These are phyloP conservation scores for Lucilia sericata DNA, from an alignment of 1,140 invertebrate species.

Conservation along the genomic window DNA sequence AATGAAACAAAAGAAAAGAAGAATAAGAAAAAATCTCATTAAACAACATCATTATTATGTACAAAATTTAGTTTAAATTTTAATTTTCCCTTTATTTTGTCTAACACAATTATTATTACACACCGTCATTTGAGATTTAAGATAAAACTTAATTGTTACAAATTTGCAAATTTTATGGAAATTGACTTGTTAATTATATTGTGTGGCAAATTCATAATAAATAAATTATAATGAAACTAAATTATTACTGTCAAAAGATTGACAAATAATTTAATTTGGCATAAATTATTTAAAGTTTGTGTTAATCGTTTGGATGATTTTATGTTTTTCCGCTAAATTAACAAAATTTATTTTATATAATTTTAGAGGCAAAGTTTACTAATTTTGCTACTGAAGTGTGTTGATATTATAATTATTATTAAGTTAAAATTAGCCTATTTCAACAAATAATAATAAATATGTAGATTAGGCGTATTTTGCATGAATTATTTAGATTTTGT, in stretches of 20 bases:
- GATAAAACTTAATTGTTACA: conserved; percentile 12
- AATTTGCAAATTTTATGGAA: not conserved
- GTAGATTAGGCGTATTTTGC: no score
- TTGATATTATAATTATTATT: no score
- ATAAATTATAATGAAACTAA: not conserved
- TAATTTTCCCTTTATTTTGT: not conserved
- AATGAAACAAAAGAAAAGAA: conserved; percentile 12
- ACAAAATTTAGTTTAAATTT: conserved; percentile 11
- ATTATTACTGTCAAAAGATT: not conserved
- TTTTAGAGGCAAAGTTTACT: no score
- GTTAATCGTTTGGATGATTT: not conserved
- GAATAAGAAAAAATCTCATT: not conserved
- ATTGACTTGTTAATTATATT: not conserved
- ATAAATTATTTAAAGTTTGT: not conserved
- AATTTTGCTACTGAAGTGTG: no score
- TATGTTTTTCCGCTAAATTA: not conserved
- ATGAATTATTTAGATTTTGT: no score
- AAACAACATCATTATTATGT: not conserved
- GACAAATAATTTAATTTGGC: not conserved
- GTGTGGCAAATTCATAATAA: not conserved
- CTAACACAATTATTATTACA: not conserved
- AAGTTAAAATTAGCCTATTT: no score
- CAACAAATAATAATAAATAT: no score
- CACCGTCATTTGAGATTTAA: not conserved
- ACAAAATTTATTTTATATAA: no score